phyloP scores from a whole-genome alignment of 2,888 invertebrate species.

The Agrenia bidenticulata region DNA sequence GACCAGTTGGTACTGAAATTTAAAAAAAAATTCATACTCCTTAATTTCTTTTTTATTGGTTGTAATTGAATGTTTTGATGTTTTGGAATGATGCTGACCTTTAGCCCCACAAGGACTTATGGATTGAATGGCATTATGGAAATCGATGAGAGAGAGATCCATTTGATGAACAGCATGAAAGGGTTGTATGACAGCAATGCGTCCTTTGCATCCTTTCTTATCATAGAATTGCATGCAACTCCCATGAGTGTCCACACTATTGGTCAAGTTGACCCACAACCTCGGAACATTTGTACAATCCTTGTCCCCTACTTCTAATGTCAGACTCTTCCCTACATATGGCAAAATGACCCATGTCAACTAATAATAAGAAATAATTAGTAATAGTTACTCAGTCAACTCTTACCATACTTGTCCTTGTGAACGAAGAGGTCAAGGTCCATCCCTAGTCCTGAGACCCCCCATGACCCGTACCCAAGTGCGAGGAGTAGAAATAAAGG shows the following conservation, averaged over 20 bases:
- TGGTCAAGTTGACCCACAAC: constrained; percentile 41
- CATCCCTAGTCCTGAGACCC: constrained; percentile 29
- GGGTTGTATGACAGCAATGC: constrained; percentile 42
- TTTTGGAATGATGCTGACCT: constrained; percentile 23
- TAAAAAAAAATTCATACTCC: constrained; percentile 12
- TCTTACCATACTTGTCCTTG: constrained; percentile 45
- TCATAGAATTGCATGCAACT: constrained; percentile 45
- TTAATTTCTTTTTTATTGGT: constrained; percentile 10
- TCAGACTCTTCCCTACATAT: constrained; percentile 38
- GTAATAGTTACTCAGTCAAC: too few species aligned
- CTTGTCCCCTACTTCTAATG: constrained; percentile 33
- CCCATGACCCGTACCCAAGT: constrained; percentile 14
- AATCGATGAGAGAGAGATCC: constrained; percentile 41
- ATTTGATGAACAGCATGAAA: constrained; percentile 45
- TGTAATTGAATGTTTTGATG: background rate
- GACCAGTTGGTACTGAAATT: constrained; percentile 37
- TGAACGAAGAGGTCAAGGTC: constrained; percentile 41
- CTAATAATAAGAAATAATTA: background rate
- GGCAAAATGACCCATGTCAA: background rate
- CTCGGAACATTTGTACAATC: constrained; percentile 42
- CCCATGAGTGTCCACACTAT: constrained; percentile 37
- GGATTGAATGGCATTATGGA: constrained; percentile 40
- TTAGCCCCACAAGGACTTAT: constrained; percentile 44
- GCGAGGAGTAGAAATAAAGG: too few species aligned
- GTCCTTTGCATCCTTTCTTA: constrained; percentile 36